A percentile compares a stretch with the other conserved stretches of the same genome.
These are phyloP conservation scores for Alces alces DNA, from an alignment of 2,113 vertebrate genomes.

Conservation along the genomic window DNA sequence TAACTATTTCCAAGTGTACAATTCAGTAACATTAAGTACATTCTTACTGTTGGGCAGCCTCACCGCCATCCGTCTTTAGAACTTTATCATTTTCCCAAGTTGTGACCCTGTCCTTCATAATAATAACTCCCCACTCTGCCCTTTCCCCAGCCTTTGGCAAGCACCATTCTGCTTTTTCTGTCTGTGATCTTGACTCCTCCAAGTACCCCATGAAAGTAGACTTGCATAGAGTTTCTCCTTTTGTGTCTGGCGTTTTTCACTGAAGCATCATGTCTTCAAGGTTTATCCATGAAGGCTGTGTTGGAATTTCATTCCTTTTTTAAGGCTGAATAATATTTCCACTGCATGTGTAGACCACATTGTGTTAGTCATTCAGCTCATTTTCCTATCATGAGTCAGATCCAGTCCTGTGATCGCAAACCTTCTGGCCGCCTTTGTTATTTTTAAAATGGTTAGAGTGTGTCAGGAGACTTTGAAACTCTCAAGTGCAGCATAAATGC, in stretches of 20 bases:
- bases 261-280: background rate
- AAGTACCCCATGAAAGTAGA: background rate
- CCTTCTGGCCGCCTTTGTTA: background rate
- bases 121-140: fast-evolving
- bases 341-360: background rate
- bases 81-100: background rate
- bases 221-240: background rate
- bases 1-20: background rate
- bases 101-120: background rate
- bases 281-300: background rate
- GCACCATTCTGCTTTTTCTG: background rate
- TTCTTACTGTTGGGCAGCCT: background rate
- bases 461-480: background rate
- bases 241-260: background rate
- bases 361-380: background rate
- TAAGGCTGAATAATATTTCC: background rate
- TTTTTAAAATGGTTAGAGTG: background rate
- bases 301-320: background rate
- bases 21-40: background rate
- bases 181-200: background rate
- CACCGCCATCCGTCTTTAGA: background rate
- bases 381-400: background rate
- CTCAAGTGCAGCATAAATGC: background rate
- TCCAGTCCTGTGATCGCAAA: background rate
- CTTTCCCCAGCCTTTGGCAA: background rate